Percentiles rank a stretch among this genome's conserved stretches.
phyloP scores from a whole-genome alignment of 92 coral and sea anemone genomes.

The Porites evermanni region DNA sequence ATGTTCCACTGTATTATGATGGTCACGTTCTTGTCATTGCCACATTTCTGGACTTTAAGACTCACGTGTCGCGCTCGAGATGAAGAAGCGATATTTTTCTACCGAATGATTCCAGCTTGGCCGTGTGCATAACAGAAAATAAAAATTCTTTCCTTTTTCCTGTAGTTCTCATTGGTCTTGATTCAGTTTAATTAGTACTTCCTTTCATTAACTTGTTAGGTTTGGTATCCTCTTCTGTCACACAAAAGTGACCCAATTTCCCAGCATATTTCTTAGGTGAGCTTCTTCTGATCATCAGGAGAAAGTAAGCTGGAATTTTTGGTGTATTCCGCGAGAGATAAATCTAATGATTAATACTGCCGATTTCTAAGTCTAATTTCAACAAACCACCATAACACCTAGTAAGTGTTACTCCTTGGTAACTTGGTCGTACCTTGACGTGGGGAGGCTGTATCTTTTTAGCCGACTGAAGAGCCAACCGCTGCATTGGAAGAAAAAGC shows the following conservation, averaged over 20 bases:
- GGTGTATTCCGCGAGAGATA: too few relatives aligned
- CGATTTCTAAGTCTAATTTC: too few relatives aligned
- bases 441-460: neutral
- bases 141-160: neutral
- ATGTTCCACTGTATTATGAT: neutral
- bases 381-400: neutral
- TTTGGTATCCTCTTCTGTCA: too few relatives aligned
- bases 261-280: too few relatives aligned
- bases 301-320: too few relatives aligned
- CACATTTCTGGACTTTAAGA: neutral
- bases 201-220: too few relatives aligned
- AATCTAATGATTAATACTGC: too few relatives aligned
- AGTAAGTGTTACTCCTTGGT: too few relatives aligned
- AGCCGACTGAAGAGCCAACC: neutral
- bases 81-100: neutral
- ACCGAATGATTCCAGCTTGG: neutral
- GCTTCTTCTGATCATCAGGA: too few relatives aligned
- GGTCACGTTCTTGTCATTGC: constrained; percentile 23
- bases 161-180: neutral
- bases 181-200: too few relatives aligned
- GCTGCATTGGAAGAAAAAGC: neutral
- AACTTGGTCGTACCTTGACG: neutral
- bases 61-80: constrained; percentile 16
- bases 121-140: neutral
- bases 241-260: too few relatives aligned